Percentiles rank a stretch among this genome's conserved stretches.
Evolutionary conservation across 2,113 vertebrate genomes (phyloP).

Genomic region (Capreolus pygargus): DNA sequence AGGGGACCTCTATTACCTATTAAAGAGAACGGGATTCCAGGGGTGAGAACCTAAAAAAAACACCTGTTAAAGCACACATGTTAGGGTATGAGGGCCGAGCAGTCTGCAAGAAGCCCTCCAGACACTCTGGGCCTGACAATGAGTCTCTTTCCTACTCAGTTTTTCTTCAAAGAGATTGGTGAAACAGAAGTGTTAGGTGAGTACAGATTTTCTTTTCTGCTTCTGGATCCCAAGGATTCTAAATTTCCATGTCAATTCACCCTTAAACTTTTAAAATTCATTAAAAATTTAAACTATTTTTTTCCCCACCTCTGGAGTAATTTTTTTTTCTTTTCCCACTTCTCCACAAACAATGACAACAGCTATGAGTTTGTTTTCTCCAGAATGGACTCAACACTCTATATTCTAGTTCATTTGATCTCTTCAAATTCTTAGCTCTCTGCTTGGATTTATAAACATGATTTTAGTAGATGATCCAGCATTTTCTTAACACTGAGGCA

Average conservation of each 20-base stretch:
- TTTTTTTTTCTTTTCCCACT: not conserved
- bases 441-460: not conserved
- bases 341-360: not conserved
- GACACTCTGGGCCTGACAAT: not conserved
- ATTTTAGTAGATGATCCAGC: not conserved
- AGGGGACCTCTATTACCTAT: no score
- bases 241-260: not conserved
- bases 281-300: not conserved
- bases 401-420: not conserved
- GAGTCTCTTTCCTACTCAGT: not conserved
- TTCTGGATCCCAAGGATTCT: not conserved
- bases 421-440: not conserved
- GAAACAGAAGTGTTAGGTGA: not conserved
- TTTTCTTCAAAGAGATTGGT: not conserved
- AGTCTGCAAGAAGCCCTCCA: not conserved
- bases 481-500: not conserved
- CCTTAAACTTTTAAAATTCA: constrained; percentile 36
- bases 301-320: not conserved
- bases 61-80: not conserved
- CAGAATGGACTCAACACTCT: not conserved
- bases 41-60: not conserved
- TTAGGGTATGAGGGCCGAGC: accelerated
- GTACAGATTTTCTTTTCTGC: not conserved
- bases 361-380: not conserved
- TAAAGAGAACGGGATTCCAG: not conserved